Base-by-base conservation (phyloP, 1,140 invertebrate species). In the Palaemon carinicauda region DNA sequence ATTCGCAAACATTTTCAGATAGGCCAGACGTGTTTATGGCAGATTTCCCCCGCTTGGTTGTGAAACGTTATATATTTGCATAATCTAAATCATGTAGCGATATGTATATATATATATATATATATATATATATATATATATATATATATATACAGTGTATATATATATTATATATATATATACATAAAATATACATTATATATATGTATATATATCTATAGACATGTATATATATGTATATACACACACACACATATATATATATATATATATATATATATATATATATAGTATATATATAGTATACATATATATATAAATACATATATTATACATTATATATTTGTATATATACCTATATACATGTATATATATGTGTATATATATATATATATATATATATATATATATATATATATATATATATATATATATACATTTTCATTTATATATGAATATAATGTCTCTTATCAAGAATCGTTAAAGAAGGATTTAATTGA, bases 51-150 rank as follows among this genome's bases (percentile, higher is more conserved):
- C n/a, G n/a, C n/a, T n/a, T n/a, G n/a, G n/a, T n/a, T n/a, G n/a
- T n/a, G n/a, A n/a, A n/a, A n/a, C n/a, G n/a, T n/a, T n/a, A n/a
- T n/a, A n/a, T n/a, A n/a, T n/a, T n/a, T n/a, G n/a, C n/a, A n/a
- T n/a, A n/a, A n/a, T n/a, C n/a, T n/a, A n/a, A n/a, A n/a, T n/a
- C n/a, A n/a, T n/a, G n/a, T n/a, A n/a, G n/a, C n/a, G n/a, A 65
- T 65, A 65, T 65, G n/a, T 65, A 65, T n/a, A 65, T 65, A 65
- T 65, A 10, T 65, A 65, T 65, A 65, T 65, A 65, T 65, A 65
- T 65, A 65, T 65, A 65, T 65, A 65, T 65, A 65, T 65, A 65
- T 65, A 65, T 65, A n/a, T 65, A 65, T 65, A 65, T 65, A n/a
- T 65, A 65, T n/a, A 65, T 65, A 65, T 65, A 65, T 65, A 65